Evolutionary conservation across 2,113 vertebrate genomes (phyloP), one percentile per base, ranked within the genome.

Genomic region (Sander vitreus): DNA sequence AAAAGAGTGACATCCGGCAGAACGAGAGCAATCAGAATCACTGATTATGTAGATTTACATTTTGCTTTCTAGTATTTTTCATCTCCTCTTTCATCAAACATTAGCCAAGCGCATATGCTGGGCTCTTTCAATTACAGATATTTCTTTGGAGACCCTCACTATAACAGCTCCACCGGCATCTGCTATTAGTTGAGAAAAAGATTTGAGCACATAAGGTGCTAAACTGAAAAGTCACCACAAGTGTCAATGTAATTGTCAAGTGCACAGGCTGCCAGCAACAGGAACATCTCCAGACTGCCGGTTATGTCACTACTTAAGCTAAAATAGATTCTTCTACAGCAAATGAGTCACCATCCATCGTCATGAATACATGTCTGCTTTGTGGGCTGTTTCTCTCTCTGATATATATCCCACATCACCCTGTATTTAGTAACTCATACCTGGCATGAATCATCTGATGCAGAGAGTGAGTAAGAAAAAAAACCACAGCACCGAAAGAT

Each of bases 181-280:
- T 81, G 81, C 77, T 76, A 15, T 36, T 19, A 65, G 73, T 71
- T 50, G 11, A n/a, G 57, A 53, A 57, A 70, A 39, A 25, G 53
- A 77, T 76, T 64, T 64, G 19, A 39, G 77, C 53, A 43, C 85
- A 70, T 70, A 75, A 71, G 73, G 68, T 69, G 47, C 63, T 57
- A 57, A 67, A 30, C 14, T 68, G 73, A 87, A 77, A 73, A 76
- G n/a, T 36, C 23, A 54, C 45, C 15, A 21, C 47, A 48, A 68
- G 71, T 80, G 63, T 69, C 10, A 36, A 55, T 60, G 30, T 58
- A 75, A 55, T 55, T 60, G 77, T 63, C 16, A 63, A 16, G 3
- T 14, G 14, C 58, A 7, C 2, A 18, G 62, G 13, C 43, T 39
- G 63, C 57, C 57, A 77, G 62, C 11, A 70, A 14, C 8, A n/a